Evolutionary conservation across 2,888 invertebrate genomes (phyloP).

Genomic region (Pyrocoelia pectoralis): DNA sequence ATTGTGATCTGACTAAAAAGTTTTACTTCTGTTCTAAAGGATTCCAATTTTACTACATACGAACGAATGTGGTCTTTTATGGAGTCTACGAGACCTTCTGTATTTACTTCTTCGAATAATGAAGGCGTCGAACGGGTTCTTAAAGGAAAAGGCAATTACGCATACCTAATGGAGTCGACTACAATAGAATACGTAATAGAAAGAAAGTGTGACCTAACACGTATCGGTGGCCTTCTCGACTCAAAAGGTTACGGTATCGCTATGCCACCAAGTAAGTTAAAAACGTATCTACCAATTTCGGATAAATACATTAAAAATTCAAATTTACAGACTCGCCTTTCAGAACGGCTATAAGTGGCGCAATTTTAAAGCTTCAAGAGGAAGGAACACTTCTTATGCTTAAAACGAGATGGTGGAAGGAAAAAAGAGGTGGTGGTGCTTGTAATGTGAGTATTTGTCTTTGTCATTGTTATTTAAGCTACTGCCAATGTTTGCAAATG

Average conservation of each 20-base stretch:
- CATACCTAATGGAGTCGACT: conserved; percentile 97
- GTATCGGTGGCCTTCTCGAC: conserved; percentile 91
- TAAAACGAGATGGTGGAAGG: conserved; percentile 98
- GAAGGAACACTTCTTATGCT: conserved; percentile 91
- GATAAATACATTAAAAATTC: neutral
- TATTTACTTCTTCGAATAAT: conserved; percentile 84
- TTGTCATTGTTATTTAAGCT: neutral
- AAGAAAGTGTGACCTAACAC: conserved; percentile 87
- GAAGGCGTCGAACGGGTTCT: conserved; percentile 92
- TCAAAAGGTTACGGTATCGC: conserved; percentile 97
- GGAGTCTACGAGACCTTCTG: conserved; percentile 86
- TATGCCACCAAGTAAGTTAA: conserved; percentile 83
- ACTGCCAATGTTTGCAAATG: no score
- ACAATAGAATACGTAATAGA: conserved; percentile 95
- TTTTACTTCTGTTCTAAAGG: conserved; percentile 57
- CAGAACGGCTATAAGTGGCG: conserved; percentile 91
- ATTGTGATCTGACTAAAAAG: neutral
- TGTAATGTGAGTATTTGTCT: conserved; percentile 72
- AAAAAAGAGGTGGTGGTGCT: conserved; percentile 87
- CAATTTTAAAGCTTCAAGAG: conserved; percentile 94
- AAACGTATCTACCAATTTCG: neutral
- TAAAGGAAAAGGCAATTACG: conserved; percentile 87
- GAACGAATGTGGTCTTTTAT: conserved; percentile 96
- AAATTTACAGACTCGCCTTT: conserved; percentile 83
- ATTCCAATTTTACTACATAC: conserved; percentile 93